phyloP scores from a whole-genome alignment of 2,113 vertebrate species.

The Sitta europaea region DNA sequence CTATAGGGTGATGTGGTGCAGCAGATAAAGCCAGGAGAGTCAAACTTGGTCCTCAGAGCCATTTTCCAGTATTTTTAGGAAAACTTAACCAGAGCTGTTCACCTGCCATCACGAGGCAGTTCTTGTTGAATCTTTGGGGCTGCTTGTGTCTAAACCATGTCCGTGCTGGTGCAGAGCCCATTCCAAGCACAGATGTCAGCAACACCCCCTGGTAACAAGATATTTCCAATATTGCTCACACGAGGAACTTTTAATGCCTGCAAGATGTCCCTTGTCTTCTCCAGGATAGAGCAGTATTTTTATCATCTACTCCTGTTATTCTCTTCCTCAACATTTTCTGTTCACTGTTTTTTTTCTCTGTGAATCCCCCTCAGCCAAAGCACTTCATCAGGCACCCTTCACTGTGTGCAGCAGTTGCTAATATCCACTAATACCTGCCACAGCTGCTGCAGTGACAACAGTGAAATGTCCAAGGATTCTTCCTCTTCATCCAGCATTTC shows the following conservation, averaged over 20 bases:
- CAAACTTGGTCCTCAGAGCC: neutral
- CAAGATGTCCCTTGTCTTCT: neutral
- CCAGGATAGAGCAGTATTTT: neutral
- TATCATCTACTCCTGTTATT: neutral
- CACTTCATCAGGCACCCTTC: neutral
- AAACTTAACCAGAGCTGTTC: neutral
- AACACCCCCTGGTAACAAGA: neutral
- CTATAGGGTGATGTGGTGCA: neutral
- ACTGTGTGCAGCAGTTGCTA: neutral
- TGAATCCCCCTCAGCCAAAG: neutral
- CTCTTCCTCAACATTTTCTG: neutral
- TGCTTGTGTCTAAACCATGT: neutral
- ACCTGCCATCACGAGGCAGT: neutral
- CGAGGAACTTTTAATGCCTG: neutral
- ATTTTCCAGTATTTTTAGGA: neutral
- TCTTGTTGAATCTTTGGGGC: neutral
- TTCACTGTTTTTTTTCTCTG: neutral
- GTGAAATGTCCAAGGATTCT: neutral
- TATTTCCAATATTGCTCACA: neutral
- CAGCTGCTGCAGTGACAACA: neutral
- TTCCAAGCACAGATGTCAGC: neutral
- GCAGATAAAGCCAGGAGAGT: neutral
- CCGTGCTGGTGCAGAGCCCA: neutral
- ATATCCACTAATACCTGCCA: neutral
- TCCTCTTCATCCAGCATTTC: neutral